Evolutionary conservation across 2,888 invertebrate genomes (phyloP).

Genomic region (Platycnemis pennipes): DNA sequence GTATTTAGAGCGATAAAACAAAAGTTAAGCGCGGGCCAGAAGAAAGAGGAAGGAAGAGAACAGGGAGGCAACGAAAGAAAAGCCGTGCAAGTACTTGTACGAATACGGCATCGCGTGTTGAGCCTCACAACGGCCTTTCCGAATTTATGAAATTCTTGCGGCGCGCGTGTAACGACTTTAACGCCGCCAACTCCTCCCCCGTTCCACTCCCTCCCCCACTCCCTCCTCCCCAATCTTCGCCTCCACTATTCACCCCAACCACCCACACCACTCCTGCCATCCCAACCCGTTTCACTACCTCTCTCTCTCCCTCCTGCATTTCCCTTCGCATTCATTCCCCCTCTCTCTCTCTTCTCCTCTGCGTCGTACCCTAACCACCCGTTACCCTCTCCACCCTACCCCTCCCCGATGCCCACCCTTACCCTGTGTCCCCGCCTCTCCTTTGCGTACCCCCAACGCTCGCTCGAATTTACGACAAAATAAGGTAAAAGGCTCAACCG

Average conservation of each 20-base stretch:
- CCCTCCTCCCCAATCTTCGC: not conserved
- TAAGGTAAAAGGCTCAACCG: slow-evolving; percentile 18
- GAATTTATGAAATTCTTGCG: slow-evolving; percentile 24
- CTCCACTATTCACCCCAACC: not conserved
- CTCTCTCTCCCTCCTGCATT: not conserved
- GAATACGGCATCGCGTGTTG: slow-evolving; percentile 31
- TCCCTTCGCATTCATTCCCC: not conserved
- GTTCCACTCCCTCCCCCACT: not conserved
- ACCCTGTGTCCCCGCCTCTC: not conserved
- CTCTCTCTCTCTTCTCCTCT: not conserved
- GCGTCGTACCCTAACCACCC: not conserved
- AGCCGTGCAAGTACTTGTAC: not conserved
- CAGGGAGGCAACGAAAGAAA: not conserved
- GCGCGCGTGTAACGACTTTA: slow-evolving; percentile 35
- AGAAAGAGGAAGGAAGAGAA: too few species aligned
- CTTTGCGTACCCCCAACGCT: not conserved
- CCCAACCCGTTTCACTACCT: not conserved
- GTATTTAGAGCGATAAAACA: not conserved
- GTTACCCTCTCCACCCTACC: not conserved
- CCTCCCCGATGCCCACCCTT: not conserved
- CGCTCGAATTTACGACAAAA: slow-evolving; percentile 18
- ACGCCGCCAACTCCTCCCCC: not conserved
- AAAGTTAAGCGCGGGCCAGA: not conserved
- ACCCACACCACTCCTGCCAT: not conserved
- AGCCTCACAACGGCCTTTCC: not conserved